These are phyloP conservation scores for Zosterops borbonicus DNA, from an alignment of 2,113 vertebrate genomes.

Conservation along the genomic window DNA sequence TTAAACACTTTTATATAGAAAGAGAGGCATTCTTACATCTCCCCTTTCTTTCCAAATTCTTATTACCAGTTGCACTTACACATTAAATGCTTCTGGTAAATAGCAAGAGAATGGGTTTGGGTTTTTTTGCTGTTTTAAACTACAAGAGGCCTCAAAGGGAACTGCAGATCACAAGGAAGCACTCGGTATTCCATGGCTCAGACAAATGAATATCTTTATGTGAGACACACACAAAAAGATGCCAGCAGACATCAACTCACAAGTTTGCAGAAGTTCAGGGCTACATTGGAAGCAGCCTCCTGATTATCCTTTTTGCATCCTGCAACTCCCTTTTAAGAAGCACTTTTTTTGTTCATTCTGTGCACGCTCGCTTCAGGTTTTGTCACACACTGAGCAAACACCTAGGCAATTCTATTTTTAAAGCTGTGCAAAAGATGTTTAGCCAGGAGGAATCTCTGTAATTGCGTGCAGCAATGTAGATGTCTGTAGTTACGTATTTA, in stretches of 20 bases:
- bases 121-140: background rate
- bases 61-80: background rate
- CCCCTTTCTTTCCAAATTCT: background rate
- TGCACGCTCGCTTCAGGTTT: rapidly evolving
- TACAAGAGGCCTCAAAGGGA: rapidly evolving
- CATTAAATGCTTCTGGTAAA: background rate
- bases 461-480: rapidly evolving
- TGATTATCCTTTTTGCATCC: background rate
- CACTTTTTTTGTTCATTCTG: background rate
- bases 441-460: background rate
- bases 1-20: background rate
- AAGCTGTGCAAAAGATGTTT: background rate
- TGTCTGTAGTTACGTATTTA: background rate
- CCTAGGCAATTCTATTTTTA: background rate
- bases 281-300: background rate
- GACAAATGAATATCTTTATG: rapidly evolving
- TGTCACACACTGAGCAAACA: rapidly evolving
- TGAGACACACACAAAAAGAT: background rate
- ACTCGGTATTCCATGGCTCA: rapidly evolving
- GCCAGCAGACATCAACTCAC: rapidly evolving
- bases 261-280: background rate
- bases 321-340: background rate
- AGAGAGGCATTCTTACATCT: background rate
- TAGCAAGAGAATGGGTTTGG: background rate
- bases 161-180: background rate